Percentiles rank a stretch among this genome's conserved stretches.
Conservation (phyloP, 1,140 invertebrate species). For the Berghia stephanieae region DNA sequence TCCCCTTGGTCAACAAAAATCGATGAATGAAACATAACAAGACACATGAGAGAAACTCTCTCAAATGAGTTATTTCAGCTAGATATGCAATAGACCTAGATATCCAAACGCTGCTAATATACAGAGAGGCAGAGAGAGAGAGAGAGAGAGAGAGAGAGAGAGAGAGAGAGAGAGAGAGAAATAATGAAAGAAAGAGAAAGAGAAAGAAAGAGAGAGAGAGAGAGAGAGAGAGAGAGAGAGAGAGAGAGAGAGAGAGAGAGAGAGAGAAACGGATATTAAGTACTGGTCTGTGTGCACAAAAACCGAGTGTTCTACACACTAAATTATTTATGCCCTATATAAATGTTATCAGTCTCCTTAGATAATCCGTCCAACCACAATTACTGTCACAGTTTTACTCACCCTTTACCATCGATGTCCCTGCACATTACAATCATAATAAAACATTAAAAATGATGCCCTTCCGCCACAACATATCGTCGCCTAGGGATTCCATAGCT, state of each 20-base stretch:
- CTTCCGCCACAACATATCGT: too few species aligned
- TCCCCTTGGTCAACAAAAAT: too few species aligned
- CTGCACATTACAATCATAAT: too few species aligned
- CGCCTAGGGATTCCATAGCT: too few species aligned
- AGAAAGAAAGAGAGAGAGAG: not conserved
- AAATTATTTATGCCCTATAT: not conserved
- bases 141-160: not conserved
- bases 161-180: not conserved
- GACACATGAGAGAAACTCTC: not conserved
- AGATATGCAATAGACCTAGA: conserved; percentile 3
- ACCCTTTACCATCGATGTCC: too few species aligned
- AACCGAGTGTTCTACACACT: not conserved
- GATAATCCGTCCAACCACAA: too few species aligned
- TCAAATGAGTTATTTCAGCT: not conserved
- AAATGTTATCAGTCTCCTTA: not conserved
- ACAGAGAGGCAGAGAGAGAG: not conserved
- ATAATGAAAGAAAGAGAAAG: not conserved
- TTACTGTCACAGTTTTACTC: too few species aligned
- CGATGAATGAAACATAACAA: too few species aligned
- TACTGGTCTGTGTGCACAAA: not conserved
- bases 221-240: not conserved
- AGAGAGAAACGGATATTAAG: not conserved
- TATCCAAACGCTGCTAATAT: not conserved
- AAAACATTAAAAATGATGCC: too few species aligned
- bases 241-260: conserved; percentile 16